Evolutionary conservation across 2,888 invertebrate genomes (phyloP).

Genomic region (Melanchra persicariae): DNA sequence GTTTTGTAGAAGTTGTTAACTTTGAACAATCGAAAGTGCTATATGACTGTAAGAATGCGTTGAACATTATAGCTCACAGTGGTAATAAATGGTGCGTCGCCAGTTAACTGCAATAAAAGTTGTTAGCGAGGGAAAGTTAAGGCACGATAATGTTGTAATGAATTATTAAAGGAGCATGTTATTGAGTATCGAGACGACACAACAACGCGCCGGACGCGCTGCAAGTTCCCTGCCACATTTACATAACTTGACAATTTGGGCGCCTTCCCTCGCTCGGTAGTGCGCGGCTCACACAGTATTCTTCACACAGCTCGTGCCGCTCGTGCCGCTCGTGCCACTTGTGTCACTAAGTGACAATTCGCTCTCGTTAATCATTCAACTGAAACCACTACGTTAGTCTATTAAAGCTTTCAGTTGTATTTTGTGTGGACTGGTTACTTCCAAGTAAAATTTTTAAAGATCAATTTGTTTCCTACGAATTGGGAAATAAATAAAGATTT

Average conservation of each 20-base stretch:
- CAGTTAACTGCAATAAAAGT: conserved; percentile 52
- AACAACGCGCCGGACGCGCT: conserved; percentile 41
- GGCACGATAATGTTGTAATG: conserved; percentile 60
- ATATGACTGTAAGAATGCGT: neutral
- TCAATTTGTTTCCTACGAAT: neutral
- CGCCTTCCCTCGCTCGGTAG: conserved; percentile 40
- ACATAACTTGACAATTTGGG: conserved; percentile 70
- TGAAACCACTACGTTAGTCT: conserved; percentile 28
- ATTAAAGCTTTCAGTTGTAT: conserved; percentile 16
- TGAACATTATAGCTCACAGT: conserved; percentile 22
- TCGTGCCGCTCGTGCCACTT: conserved; percentile 11
- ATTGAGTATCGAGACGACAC: conserved; percentile 51
- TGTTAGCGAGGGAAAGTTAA: conserved; percentile 36
- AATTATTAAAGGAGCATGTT: conserved; percentile 59
- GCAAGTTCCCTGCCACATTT: conserved; percentile 67
- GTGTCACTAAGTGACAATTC: conserved; percentile 48
- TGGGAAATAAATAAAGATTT: neutral
- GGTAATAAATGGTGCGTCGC: conserved; percentile 34
- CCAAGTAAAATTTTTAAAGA: neutral
- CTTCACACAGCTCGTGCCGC: conserved; percentile 37
- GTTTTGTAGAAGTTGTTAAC: conserved; percentile 1
- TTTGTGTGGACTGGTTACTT: conserved; percentile 7
- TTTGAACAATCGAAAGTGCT: neutral
- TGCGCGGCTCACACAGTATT: conserved; percentile 56
- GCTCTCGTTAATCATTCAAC: conserved; percentile 43